phyloP scores from a whole-genome alignment of 2,113 vertebrate genomes.

The Suncus etruscus region DNA sequence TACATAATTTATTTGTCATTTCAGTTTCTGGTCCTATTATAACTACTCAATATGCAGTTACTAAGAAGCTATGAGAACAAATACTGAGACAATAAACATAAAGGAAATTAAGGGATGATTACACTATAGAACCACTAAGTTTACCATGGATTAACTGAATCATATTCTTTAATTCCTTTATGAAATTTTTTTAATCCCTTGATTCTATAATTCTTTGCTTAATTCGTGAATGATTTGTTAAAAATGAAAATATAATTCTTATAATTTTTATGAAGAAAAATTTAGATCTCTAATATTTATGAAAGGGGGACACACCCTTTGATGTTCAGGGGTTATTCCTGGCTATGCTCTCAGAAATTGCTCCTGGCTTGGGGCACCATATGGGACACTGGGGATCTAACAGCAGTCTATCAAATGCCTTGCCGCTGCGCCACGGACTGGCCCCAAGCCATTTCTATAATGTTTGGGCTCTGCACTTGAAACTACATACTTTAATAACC shows the following conservation, averaged over 20 bases:
- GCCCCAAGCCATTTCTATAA: slow-evolving; percentile 62
- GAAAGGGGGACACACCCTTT: no score
- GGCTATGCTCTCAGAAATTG: no score
- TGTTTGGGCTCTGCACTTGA: slow-evolving; percentile 76
- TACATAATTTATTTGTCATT: slow-evolving; percentile 19
- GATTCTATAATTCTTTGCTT: slow-evolving; percentile 50
- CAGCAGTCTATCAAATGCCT: no score
- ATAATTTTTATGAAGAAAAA: slow-evolving; percentile 73
- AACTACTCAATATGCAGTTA: neutral
- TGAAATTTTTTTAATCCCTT: slow-evolving; percentile 14
- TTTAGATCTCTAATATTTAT: slow-evolving; percentile 74
- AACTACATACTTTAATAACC: slow-evolving; percentile 78
- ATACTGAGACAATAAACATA: neutral
- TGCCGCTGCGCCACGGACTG: no score
- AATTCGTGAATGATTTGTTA: slow-evolving; percentile 59
- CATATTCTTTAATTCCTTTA: neutral
- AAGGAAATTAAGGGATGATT: slow-evolving; percentile 6
- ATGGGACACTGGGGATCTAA: no score
- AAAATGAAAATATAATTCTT: slow-evolving; percentile 91
- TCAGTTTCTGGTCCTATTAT: neutral
- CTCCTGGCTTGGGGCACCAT: no score
- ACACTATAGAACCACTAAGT: neutral
- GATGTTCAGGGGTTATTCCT: no score
- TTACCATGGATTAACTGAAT: neutral
- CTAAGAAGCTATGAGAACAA: neutral